A percentile compares a stretch with the other conserved stretches of the same genome.
These are phyloP conservation scores for Drosophila punjabiensis DNA, from an alignment of 1,140 invertebrate species.

Conservation along the genomic window DNA sequence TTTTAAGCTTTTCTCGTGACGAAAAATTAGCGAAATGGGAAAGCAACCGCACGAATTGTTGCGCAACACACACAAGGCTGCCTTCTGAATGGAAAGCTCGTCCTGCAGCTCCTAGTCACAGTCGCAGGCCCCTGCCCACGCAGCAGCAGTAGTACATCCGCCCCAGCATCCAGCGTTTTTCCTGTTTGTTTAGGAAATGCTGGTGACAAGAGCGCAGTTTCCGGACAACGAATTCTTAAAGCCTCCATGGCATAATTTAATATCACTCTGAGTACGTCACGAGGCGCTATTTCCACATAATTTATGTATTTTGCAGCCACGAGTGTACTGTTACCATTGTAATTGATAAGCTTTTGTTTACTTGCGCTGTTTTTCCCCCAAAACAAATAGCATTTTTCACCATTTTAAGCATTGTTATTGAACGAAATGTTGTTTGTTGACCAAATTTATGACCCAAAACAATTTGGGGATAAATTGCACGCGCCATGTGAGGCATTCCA, in stretches of 20 bases:
- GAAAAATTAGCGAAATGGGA: constrained; percentile 10
- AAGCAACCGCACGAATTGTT: constrained; percentile 15
- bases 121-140: constrained; percentile 9
- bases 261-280: not conserved
- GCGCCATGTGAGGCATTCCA: not conserved
- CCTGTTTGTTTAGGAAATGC: constrained; percentile 33
- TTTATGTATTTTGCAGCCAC: not conserved
- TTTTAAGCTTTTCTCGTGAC: constrained; percentile 2
- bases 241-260: constrained; percentile 13
- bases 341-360: constrained; percentile 19
- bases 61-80: constrained; percentile 29
- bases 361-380: constrained; percentile 1
- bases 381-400: constrained; percentile 18
- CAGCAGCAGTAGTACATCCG: constrained; percentile 13
- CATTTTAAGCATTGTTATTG: constrained; percentile 1
- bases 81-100: constrained; percentile 10
- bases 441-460: constrained; percentile 13
- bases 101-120: constrained; percentile 5
- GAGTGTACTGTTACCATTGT: not conserved
- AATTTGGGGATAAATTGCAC: not conserved
- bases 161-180: constrained; percentile 20
- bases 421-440: not conserved
- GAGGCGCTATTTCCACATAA: not conserved
- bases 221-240: constrained; percentile 12
- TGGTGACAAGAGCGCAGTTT: constrained; percentile 24